Evolutionary conservation across 2,113 vertebrate species (phyloP).

Genomic region (Nibea coibor): DNA sequence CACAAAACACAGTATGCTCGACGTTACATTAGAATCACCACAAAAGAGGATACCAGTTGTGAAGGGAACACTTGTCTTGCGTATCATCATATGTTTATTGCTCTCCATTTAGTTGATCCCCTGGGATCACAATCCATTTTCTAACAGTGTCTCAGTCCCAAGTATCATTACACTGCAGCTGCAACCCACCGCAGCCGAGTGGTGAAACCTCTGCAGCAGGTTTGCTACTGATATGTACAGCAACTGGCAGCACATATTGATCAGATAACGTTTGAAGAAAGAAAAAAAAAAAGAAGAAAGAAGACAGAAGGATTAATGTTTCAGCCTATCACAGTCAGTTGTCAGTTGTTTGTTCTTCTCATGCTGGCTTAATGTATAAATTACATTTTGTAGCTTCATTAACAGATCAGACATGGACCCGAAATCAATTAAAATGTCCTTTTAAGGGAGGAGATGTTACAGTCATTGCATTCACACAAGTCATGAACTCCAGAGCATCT

Average conservation of each 20-base stretch:
- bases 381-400: not conserved
- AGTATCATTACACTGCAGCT: not conserved
- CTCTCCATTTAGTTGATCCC: slow-evolving; percentile 36
- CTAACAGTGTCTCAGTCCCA: not conserved
- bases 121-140: slow-evolving; percentile 29
- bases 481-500: not conserved
- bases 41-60: not conserved
- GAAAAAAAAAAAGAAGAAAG: too few species aligned
- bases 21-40: not conserved
- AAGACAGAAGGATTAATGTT: too few species aligned
- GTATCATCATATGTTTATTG: slow-evolving; percentile 3
- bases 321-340: not conserved
- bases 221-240: not conserved
- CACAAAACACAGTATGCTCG: not conserved
- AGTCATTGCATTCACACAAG: not conserved
- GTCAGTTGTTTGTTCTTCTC: not conserved
- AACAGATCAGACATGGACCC: not conserved
- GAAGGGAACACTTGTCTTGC: not conserved
- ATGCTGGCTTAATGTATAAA: not conserved
- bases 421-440: not conserved
- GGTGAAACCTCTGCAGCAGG: slow-evolving; percentile 4
- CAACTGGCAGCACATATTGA: not conserved
- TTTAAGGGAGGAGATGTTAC: not conserved
- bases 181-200: not conserved
- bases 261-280: not conserved